phyloP scores from a whole-genome alignment of 2,113 vertebrate genomes.

The Upupa epops region DNA sequence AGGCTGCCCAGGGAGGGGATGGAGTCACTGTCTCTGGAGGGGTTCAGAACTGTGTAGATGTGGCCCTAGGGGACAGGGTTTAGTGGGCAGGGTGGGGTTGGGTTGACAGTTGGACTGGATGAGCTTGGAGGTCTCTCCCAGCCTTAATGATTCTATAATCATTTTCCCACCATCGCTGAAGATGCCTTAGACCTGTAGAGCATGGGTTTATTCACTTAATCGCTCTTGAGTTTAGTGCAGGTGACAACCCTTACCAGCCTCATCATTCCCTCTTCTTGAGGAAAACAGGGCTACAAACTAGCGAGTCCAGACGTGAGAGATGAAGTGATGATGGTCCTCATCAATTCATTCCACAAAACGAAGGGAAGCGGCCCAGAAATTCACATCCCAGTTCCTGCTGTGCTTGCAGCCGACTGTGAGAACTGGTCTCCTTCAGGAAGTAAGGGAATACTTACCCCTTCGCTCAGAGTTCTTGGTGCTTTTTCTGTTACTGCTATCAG shows the following conservation, averaged over 20 bases:
- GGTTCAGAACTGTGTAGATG: too few relatives aligned
- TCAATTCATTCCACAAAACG: background rate
- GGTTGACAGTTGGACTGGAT: too few relatives aligned
- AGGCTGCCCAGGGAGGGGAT: too few relatives aligned
- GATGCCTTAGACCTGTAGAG: background rate
- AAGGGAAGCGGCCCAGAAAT: background rate
- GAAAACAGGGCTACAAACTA: background rate
- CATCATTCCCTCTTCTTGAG: background rate
- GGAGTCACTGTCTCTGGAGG: too few relatives aligned
- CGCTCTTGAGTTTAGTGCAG: background rate
- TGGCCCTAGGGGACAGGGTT: too few relatives aligned
- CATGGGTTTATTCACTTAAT: background rate
- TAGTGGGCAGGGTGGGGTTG: too few relatives aligned
- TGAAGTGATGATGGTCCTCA: background rate
- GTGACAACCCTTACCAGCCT: background rate
- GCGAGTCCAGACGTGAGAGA: background rate
- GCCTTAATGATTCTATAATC: too few relatives aligned
- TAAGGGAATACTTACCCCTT: conserved; percentile 9
- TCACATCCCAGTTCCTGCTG: background rate
- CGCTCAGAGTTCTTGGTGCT: background rate
- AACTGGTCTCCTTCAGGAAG: background rate
- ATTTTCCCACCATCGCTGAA: too few relatives aligned
- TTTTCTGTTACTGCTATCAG: background rate
- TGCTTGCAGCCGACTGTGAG: background rate
- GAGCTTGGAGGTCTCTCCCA: too few relatives aligned